Percentiles rank a stretch among this genome's conserved stretches.
Conservation (phyloP, 2,797 vertebrate genomes). For the Ctenochaetus hawaiiensis region DNA sequence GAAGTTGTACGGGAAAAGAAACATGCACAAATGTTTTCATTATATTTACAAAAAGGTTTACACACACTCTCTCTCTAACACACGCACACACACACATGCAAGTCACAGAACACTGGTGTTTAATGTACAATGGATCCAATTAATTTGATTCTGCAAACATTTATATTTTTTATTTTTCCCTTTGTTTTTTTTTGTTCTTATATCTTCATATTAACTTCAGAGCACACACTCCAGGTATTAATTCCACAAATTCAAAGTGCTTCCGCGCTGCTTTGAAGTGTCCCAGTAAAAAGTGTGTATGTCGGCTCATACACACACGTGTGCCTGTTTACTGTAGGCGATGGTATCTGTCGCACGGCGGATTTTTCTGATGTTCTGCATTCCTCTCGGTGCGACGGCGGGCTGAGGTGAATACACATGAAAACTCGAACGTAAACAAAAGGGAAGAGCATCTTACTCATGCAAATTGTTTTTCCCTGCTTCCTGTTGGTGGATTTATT, state of each 20-base stretch:
- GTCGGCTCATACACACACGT: constrained; percentile 2
- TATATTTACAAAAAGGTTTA: too few species aligned
- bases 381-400: constrained; percentile 46
- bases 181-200: constrained; percentile 42
- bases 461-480: constrained; percentile 81
- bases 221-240: constrained; percentile 42
- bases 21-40: too few species aligned
- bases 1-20: not conserved
- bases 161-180: not conserved
- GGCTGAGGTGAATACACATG: constrained; percentile 51
- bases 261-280: constrained; percentile 37
- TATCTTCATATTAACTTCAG: constrained; percentile 40
- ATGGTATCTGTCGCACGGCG: constrained; percentile 51
- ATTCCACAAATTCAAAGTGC: constrained; percentile 37
- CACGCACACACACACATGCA: too few species aligned
- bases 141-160: constrained; percentile 23
- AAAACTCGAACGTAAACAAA: constrained; percentile 62
- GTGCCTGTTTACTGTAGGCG: constrained; percentile 39
- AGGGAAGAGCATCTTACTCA: constrained; percentile 67
- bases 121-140: constrained; percentile 14
- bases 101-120: constrained; percentile 1
- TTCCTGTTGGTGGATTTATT: constrained; percentile 76
- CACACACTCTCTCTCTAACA: too few species aligned
- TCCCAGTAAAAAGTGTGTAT: constrained; percentile 26
- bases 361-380: constrained; percentile 57